These are phyloP conservation scores for Polyploca ridens DNA, from an alignment of 2,888 invertebrate species.

Conservation along the genomic window DNA sequence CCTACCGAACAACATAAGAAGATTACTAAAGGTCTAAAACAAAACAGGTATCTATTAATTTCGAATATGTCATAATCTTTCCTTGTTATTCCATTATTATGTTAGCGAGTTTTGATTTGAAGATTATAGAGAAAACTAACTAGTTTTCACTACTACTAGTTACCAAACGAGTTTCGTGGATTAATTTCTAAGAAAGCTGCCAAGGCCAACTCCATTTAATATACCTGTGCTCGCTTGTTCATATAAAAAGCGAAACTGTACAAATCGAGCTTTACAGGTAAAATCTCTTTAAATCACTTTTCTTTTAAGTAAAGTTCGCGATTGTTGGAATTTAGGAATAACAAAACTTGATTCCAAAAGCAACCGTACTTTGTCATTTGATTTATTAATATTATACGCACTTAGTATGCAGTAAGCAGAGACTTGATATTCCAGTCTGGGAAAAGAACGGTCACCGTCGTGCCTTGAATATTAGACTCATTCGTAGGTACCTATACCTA, in stretches of 20 bases:
- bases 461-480: slow-evolving; percentile 61
- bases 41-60: background rate
- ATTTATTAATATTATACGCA: slow-evolving; percentile 39
- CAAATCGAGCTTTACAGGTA: background rate
- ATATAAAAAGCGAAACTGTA: slow-evolving; percentile 1
- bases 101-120: background rate
- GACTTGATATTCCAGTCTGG: slow-evolving; percentile 69
- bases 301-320: background rate
- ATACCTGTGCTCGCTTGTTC: background rate
- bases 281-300: background rate
- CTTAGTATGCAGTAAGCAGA: slow-evolving; percentile 60
- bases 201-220: slow-evolving; percentile 36
- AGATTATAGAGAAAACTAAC: background rate
- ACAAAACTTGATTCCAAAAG: background rate
- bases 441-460: slow-evolving; percentile 65
- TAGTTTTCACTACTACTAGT: slow-evolving; percentile 14
- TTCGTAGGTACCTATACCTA: slow-evolving; percentile 10
- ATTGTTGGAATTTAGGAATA: background rate
- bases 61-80: background rate
- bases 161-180: slow-evolving; percentile 44
- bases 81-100: background rate
- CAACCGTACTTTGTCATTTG: slow-evolving; percentile 20
- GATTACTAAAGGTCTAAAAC: background rate
- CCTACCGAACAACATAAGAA: background rate
- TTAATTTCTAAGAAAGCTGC: slow-evolving; percentile 46